Evolutionary conservation across 2,113 vertebrate genomes (phyloP), one percentile per base, ranked within the genome.

Genomic region (Corydoras sp.): DNA sequence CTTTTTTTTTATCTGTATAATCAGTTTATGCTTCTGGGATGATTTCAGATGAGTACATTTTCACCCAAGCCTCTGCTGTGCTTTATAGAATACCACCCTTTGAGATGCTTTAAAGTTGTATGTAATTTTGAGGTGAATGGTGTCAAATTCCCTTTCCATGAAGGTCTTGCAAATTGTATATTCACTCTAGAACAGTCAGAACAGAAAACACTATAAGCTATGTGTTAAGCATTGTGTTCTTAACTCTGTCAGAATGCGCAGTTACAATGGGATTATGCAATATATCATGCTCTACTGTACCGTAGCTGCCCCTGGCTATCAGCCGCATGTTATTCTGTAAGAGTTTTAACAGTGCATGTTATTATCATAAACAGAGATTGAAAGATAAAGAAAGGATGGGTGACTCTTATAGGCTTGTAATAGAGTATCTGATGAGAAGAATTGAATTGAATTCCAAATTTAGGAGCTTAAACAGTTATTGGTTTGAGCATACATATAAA

Each of bases 291-390:
- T 51, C 63, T 56, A 6, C 59, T 12, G 53, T 50, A 76, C 59
- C 58, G 49, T 56, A 29, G 48, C 53, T 24, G 24, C 13, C 62
- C 58, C 32, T 2, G 43, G 66, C 74, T 61, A 60, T 68, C 68
- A 59, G 63, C 49, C 65, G 55, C 68, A 54, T 65, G 58, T 54
- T 60, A 70, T 74, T 71, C 71, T 70, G 51, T 62, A 70, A 69
- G 7, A 43, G 60, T 71, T 43, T 61, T 69, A 54, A 71, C 62
- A 65, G 43, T 56, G 50, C 58, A 30, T 65, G 61, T 31, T 61
- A 71, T 58, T 70, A 12, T 67, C 13, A 35, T 61, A 63, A 30
- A 35, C 48, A 58, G 30, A 58, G 53, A 58, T 24, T 68, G 48
- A 51, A 30, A 50, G 10, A 54, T 4, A 54, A 61, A 48, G 9